Percentiles rank a stretch among this genome's conserved stretches.
Evolutionary conservation across 2,113 vertebrate species (phyloP).

Genomic region (Motacilla tschutschensis): DNA sequence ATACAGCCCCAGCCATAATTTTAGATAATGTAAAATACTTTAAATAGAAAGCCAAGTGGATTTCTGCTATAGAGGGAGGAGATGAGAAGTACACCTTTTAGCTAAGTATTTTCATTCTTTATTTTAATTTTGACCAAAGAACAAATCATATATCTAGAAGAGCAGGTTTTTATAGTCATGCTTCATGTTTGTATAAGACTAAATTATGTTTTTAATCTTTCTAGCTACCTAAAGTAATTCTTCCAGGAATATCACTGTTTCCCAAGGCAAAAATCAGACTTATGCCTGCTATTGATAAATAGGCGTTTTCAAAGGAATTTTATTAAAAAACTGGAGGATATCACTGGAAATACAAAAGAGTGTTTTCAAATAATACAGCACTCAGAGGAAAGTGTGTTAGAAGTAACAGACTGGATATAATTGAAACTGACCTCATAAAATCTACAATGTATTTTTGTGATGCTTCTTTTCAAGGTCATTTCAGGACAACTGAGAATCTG

Average conservation of each 20-base stretch:
- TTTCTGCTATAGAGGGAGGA: constrained; percentile 4
- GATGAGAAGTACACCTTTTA: constrained; percentile 7
- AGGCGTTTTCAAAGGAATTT: constrained; percentile 28
- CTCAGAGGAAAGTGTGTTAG: background rate
- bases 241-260: constrained; percentile 26
- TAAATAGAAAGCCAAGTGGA: constrained; percentile 47
- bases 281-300: constrained; percentile 7
- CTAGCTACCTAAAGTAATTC: constrained; percentile 30
- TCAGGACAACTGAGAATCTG: constrained; percentile 51
- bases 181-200: constrained; percentile 33
- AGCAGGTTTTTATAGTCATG: background rate
- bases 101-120: constrained; percentile 16
- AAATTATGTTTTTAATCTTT: constrained; percentile 64
- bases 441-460: constrained; percentile 8
- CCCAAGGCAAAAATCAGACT: constrained; percentile 29
- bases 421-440: constrained; percentile 56
- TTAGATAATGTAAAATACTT: constrained; percentile 41
- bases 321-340: constrained; percentile 27
- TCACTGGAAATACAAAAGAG: constrained; percentile 5
- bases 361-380: background rate
- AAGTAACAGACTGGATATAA: constrained; percentile 41
- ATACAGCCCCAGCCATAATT: constrained; percentile 44
- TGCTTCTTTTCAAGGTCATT: constrained; percentile 52
- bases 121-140: constrained; percentile 34
- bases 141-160: constrained; percentile 2